phyloP scores from a whole-genome alignment of 2,888 invertebrate species.

The Epirrhoe tristata region DNA sequence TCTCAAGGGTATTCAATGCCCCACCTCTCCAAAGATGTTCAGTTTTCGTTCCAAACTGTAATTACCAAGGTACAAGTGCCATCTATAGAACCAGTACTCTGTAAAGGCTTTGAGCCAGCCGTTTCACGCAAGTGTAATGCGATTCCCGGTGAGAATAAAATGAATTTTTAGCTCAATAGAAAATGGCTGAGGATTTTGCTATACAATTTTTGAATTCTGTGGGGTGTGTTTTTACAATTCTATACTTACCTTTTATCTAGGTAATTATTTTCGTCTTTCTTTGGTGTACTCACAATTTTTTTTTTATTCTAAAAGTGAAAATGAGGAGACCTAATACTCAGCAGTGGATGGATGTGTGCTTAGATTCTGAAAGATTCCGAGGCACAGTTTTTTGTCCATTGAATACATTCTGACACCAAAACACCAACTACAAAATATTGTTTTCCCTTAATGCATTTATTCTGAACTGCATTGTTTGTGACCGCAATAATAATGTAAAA shows the following conservation, averaged over 20 bases:
- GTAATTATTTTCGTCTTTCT: not conserved
- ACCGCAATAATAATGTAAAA: slow-evolving; percentile 46
- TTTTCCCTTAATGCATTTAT: not conserved
- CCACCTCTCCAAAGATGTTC: slow-evolving; percentile 38
- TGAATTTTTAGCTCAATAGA: not conserved
- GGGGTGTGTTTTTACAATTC: too few species aligned
- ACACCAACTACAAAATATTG: too few species aligned
- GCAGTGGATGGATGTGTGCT: too few species aligned
- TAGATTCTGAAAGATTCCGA: too few species aligned
- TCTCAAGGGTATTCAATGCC: slow-evolving; percentile 22
- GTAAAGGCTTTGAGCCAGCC: slow-evolving; percentile 65
- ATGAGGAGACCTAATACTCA: too few species aligned
- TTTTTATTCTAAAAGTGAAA: too few species aligned
- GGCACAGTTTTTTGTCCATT: too few species aligned
- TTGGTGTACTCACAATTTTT: too few species aligned
- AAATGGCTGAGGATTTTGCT: slow-evolving; percentile 22
- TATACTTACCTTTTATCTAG: not conserved
- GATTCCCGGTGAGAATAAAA: slow-evolving; percentile 67
- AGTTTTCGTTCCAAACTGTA: slow-evolving; percentile 57
- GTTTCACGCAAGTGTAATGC: slow-evolving; percentile 71
- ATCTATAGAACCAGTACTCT: slow-evolving; percentile 66
- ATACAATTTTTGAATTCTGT: slow-evolving; percentile 16
- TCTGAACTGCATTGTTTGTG: slow-evolving; percentile 6
- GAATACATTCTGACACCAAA: too few species aligned
- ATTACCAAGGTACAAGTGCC: slow-evolving; percentile 67